phyloP scores from a whole-genome alignment of 2,888 invertebrate species.

The Scaptomyza tumidula region DNA sequence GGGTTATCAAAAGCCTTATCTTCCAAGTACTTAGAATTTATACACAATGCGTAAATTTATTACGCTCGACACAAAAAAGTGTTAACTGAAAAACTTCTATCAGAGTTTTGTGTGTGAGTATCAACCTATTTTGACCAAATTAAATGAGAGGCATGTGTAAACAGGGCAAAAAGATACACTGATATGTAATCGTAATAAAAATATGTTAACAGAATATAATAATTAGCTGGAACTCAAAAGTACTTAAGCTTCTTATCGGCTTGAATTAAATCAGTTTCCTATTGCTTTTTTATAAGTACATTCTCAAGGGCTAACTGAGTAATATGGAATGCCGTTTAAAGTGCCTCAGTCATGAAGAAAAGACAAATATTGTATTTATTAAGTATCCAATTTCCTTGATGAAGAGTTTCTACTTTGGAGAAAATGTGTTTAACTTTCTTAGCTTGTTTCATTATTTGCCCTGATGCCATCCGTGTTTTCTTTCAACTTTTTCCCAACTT shows the following conservation, averaged over 20 bases:
- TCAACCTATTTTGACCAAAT: conserved; percentile 23
- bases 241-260: conserved; percentile 10
- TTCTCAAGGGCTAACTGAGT: background rate
- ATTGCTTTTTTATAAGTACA: background rate
- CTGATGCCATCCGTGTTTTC: conserved; percentile 1
- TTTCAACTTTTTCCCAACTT: conserved; percentile 25
- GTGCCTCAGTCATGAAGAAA: background rate
- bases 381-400: background rate
- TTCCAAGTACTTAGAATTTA: conserved; percentile 20
- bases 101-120: conserved; percentile 22
- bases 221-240: conserved; percentile 5
- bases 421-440: conserved; percentile 7
- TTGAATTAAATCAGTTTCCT: conserved; percentile 1
- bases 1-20: conserved; percentile 34
- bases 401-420: background rate
- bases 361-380: background rate
- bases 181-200: conserved; percentile 3
- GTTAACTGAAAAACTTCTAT: conserved; percentile 2
- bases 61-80: conserved; percentile 20
- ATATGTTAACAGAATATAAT: background rate
- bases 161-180: conserved; percentile 6
- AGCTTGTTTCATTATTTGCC: conserved; percentile 19
- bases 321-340: background rate
- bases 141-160: conserved; percentile 16
- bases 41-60: conserved; percentile 40